These are phyloP conservation scores for Dolichoris vasculosae DNA, from an alignment of 1,140 invertebrate genomes.

Conservation along the genomic window DNA sequence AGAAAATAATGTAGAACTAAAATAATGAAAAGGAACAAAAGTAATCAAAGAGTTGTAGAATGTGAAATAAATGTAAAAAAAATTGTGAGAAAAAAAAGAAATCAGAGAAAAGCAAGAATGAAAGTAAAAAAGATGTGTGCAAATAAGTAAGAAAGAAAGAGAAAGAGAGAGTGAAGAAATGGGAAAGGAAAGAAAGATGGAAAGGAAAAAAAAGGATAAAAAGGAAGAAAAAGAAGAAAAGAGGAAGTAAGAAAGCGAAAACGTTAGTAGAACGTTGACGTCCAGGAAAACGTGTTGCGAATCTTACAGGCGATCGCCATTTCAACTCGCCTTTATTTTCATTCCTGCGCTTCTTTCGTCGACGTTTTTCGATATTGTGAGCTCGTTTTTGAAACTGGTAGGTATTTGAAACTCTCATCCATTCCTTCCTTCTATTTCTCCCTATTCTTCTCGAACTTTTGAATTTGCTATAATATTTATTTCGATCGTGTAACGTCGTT, in stretches of 20 bases:
- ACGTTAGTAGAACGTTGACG: conserved; percentile 54
- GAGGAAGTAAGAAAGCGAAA: conserved; percentile 51
- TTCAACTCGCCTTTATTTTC: conserved; percentile 53
- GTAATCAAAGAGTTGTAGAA: background rate
- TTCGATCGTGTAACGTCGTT: background rate
- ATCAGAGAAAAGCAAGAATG: conserved; percentile 40
- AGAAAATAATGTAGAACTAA: background rate
- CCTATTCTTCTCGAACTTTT: background rate
- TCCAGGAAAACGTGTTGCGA: conserved; percentile 58
- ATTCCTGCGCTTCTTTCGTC: background rate
- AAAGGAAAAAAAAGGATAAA: background rate
- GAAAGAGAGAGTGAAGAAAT: background rate
- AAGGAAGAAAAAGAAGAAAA: conserved; percentile 35
- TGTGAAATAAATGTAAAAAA: background rate
- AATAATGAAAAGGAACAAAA: background rate
- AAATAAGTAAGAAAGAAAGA: background rate
- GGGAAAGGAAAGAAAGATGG: conserved; percentile 6
- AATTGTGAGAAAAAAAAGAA: background rate
- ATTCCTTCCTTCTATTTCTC: background rate
- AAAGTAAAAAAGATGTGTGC: background rate
- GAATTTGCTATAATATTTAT: conserved; percentile 14
- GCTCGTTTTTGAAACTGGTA: conserved; percentile 34
- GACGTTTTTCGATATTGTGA: background rate
- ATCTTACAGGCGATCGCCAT: conserved; percentile 59
- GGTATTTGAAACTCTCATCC: conserved; percentile 52